phyloP scores from a whole-genome alignment of 2,113 vertebrate genomes.

The Crypturellus undulatus region DNA sequence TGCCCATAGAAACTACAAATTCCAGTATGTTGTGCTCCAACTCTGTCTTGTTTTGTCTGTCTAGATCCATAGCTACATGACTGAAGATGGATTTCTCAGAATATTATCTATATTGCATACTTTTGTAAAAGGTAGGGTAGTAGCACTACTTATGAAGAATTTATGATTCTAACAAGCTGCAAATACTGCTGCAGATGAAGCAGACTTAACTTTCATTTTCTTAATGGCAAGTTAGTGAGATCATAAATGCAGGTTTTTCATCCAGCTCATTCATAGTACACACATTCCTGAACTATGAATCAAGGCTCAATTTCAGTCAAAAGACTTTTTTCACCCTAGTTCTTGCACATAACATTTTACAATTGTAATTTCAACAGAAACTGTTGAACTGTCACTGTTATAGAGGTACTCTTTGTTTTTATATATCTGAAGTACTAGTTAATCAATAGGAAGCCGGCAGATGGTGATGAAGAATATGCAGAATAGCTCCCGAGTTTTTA shows the following conservation, averaged over 20 bases:
- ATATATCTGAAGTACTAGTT: background rate
- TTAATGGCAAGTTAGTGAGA: background rate
- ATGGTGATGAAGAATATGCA: constrained; percentile 2
- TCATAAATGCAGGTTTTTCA: background rate
- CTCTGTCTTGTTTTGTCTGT: background rate
- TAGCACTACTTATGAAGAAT: background rate
- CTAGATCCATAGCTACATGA: background rate
- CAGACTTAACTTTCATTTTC: background rate
- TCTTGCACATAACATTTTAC: background rate
- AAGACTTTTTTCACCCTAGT: background rate
- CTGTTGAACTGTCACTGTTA: background rate
- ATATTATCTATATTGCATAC: background rate
- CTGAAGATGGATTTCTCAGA: background rate
- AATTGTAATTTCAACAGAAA: background rate
- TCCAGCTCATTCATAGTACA: background rate
- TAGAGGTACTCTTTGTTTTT: background rate
- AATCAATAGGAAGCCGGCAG: background rate
- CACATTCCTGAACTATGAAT: background rate
- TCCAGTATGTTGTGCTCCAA: background rate
- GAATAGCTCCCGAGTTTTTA: constrained; percentile 15
- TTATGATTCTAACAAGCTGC: background rate
- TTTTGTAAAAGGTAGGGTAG: background rate
- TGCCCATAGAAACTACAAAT: background rate
- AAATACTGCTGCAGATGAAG: background rate
- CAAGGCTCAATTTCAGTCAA: background rate